A percentile compares a stretch with the other conserved stretches of the same genome.
phyloP scores from a whole-genome alignment of 2,888 invertebrate species.

The Shargacucullia verbasci region DNA sequence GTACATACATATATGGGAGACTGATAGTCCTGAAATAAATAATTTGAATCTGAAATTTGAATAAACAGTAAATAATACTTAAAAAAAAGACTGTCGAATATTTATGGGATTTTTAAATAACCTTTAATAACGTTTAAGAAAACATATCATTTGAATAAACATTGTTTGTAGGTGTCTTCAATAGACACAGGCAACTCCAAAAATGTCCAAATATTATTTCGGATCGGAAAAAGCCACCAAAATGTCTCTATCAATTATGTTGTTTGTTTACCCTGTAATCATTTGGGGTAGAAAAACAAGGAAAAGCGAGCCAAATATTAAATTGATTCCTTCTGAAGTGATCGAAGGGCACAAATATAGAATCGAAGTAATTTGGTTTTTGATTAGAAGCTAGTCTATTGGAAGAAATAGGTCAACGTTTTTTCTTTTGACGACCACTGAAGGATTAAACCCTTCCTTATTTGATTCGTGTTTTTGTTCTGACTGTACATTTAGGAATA shows the following conservation, averaged over 20 bases:
- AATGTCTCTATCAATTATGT: neutral
- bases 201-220: neutral
- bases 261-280: slow-evolving; percentile 5
- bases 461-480: neutral
- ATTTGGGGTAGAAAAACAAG: slow-evolving; percentile 11
- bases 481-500: too few species aligned
- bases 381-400: slow-evolving; percentile 14
- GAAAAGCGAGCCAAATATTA: slow-evolving; percentile 19
- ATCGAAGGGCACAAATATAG: slow-evolving; percentile 8
- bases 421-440: slow-evolving; percentile 2
- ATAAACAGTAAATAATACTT: too few species aligned
- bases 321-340: slow-evolving; percentile 22
- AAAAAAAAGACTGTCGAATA: too few species aligned
- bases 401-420: neutral
- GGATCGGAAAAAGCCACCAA: slow-evolving; percentile 1
- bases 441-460: neutral
- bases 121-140: too few species aligned
- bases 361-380: slow-evolving; percentile 32
- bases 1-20: too few species aligned
- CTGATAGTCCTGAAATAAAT: too few species aligned
- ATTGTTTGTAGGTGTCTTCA: too few species aligned
- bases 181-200: too few species aligned
- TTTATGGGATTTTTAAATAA: too few species aligned
- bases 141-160: too few species aligned
- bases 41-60: too few species aligned